Percentiles rank a stretch among this genome's conserved stretches.
Conservation (phyloP, 2,113 vertebrate genomes). For the Dinomys branickii region DNA sequence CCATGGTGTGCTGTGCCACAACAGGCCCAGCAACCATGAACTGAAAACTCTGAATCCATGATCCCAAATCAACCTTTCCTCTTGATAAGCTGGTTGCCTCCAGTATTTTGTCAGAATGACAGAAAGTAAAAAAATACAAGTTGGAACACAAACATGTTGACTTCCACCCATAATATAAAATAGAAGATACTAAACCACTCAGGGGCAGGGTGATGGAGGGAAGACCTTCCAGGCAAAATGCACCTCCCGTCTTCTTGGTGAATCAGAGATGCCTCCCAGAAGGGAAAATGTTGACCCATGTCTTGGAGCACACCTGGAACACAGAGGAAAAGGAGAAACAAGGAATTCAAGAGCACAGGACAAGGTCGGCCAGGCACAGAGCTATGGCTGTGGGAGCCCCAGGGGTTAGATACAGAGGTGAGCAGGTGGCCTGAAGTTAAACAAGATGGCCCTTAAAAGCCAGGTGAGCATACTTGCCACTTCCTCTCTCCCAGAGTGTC, state of each 20-base stretch:
- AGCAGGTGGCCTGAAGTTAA: neutral
- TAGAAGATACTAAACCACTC: neutral
- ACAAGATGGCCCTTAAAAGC: neutral
- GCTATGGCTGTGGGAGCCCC: neutral
- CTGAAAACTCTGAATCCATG: neutral
- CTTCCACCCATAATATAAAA: neutral
- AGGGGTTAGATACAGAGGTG: too few species aligned
- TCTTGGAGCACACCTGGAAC: neutral
- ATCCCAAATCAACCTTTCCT: neutral
- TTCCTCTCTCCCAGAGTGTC: neutral
- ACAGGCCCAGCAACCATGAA: neutral
- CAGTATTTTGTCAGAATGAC: neutral
- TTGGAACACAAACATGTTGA: neutral
- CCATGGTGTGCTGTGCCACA: neutral
- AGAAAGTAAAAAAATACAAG: neutral
- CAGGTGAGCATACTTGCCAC: neutral
- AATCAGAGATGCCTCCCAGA: neutral
- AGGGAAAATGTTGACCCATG: neutral
- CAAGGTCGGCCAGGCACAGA: neutral
- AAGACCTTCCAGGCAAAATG: neutral
- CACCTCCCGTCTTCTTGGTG: neutral
- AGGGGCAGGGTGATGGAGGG: accelerated
- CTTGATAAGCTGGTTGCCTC: neutral
- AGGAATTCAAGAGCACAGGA: neutral
- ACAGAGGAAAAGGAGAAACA: neutral